phyloP scores from a whole-genome alignment of 2,113 vertebrate species.

The Panthera uncia region DNA sequence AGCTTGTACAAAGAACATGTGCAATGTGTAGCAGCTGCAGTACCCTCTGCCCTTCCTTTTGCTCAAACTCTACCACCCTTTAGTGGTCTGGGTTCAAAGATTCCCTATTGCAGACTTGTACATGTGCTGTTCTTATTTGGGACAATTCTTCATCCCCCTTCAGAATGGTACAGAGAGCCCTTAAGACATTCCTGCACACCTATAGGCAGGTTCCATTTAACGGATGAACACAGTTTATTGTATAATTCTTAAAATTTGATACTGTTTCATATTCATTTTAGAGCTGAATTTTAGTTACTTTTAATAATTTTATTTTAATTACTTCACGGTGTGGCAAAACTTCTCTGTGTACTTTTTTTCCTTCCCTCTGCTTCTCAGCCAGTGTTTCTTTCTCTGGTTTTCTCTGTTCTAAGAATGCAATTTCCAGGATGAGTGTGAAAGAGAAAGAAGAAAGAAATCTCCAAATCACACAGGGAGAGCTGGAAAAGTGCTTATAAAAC shows the following conservation, averaged over 20 bases:
- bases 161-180: not conserved
- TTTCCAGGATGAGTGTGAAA: slow-evolving; percentile 12
- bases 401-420: not conserved
- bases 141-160: not conserved
- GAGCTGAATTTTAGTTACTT: not conserved
- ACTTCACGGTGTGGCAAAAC: not conserved
- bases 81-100: not conserved
- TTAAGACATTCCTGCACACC: not conserved
- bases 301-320: not conserved
- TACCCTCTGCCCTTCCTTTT: not conserved
- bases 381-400: not conserved
- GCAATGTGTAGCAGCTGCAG: too few relatives aligned
- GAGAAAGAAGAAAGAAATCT: not conserved
- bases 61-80: not conserved
- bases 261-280: not conserved
- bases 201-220: not conserved
- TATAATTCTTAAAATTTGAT: not conserved
- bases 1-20: not conserved
- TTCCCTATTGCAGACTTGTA: too few relatives aligned
- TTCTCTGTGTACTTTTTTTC: not conserved
- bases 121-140: not conserved
- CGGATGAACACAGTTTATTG: not conserved
- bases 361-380: not conserved
- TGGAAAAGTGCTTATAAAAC: too few relatives aligned
- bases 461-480: not conserved